phyloP scores from a whole-genome alignment of 1,140 invertebrate species.

The Drosophila oshimai region DNA sequence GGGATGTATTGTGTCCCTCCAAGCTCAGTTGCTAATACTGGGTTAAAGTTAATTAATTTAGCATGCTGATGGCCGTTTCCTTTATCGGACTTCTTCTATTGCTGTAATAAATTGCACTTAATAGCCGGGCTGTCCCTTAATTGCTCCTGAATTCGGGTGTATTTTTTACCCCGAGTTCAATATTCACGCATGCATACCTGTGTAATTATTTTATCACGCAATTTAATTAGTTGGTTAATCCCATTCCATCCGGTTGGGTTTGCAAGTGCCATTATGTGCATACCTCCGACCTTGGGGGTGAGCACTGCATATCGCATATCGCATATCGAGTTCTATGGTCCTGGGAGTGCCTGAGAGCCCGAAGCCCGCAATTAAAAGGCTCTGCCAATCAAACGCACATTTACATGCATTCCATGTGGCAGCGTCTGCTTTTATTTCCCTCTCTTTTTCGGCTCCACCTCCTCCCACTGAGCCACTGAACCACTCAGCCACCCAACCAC shows the following conservation, averaged over 20 bases:
- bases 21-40: conserved; percentile 48
- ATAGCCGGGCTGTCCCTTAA: conserved; percentile 56
- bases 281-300: not conserved
- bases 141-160: conserved; percentile 17
- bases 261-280: conserved; percentile 25
- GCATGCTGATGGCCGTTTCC: conserved; percentile 13
- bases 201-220: conserved; percentile 49
- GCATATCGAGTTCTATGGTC: not conserved
- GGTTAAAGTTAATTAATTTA: conserved; percentile 65
- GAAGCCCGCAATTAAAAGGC: conserved; percentile 7
- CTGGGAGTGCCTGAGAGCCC: not conserved
- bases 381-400: conserved; percentile 30
- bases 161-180: not conserved
- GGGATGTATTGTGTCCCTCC: conserved; percentile 29
- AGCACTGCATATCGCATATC: not conserved
- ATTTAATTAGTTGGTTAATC: conserved; percentile 28
- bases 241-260: conserved; percentile 8
- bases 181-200: conserved; percentile 7
- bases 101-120: conserved; percentile 69
- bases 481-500: not conserved
- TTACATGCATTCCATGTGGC: conserved; percentile 23
- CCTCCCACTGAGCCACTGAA: conserved; percentile 18
- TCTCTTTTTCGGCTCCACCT: not conserved
- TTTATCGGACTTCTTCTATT: conserved; percentile 32
- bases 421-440: conserved; percentile 25